These are phyloP conservation scores for Drosophila diplacantha DNA, from an alignment of 2,888 invertebrate species.

Conservation along the genomic window DNA sequence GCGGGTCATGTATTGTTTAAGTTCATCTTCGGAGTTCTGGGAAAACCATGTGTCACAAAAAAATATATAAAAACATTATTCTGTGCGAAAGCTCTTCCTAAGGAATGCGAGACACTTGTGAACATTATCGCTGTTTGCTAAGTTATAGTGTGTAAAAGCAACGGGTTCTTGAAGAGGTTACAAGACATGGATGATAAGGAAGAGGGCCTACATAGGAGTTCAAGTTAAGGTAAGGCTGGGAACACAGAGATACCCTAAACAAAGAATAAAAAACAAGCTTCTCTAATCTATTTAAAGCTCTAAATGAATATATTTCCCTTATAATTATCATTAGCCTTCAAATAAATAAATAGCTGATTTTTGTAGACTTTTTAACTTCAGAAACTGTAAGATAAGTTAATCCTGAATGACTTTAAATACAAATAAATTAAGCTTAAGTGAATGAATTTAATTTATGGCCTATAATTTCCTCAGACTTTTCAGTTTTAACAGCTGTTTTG, in stretches of 20 bases:
- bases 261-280: not conserved
- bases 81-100: not conserved
- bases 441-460: not conserved
- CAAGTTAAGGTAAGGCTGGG: not conserved
- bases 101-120: slow-evolving; percentile 26
- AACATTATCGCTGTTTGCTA: slow-evolving; percentile 15
- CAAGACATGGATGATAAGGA: slow-evolving; percentile 19
- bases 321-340: no score
- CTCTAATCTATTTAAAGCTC: not conserved
- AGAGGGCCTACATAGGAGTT: not conserved
- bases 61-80: not conserved
- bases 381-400: not conserved
- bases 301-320: not conserved
- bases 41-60: not conserved
- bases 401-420: not conserved
- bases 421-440: not conserved
- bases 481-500: slow-evolving; percentile 14
- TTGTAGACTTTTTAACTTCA: not conserved
- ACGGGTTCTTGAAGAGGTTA: not conserved
- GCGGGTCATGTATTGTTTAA: not conserved
- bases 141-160: slow-evolving; percentile 13
- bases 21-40: slow-evolving; percentile 1
- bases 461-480: not conserved
- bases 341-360: not conserved
- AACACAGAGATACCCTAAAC: not conserved